phyloP scores from a whole-genome alignment of 2,888 invertebrate genomes.

The Drosophila neutralis region DNA sequence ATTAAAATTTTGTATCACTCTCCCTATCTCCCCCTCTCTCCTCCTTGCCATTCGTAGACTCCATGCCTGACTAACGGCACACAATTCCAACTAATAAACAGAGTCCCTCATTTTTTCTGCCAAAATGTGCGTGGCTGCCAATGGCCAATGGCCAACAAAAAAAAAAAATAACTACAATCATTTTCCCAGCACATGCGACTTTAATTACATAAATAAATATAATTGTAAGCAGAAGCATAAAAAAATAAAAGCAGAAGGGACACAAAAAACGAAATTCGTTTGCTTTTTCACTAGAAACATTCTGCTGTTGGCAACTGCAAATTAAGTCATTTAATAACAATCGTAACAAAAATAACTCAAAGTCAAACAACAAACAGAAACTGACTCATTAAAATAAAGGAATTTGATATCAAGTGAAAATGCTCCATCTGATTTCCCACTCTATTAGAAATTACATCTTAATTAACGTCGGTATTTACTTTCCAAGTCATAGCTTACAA shows the following conservation, averaged over 20 bases:
- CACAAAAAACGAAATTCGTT: slow-evolving; percentile 10
- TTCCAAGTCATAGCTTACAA: background rate
- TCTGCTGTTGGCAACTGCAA: background rate
- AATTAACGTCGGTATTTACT: background rate
- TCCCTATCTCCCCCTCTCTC: background rate
- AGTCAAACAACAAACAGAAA: background rate
- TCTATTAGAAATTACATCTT: background rate
- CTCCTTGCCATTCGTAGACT: slow-evolving; percentile 13
- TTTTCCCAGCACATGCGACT: slow-evolving; percentile 23
- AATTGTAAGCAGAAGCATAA: slow-evolving; percentile 31
- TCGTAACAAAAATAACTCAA: background rate
- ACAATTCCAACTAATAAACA: slow-evolving; percentile 21
- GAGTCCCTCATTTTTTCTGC: background rate
- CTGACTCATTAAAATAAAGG: background rate
- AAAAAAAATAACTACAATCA: slow-evolving; percentile 22
- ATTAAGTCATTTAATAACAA: slow-evolving; percentile 12
- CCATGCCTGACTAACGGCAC: slow-evolving; percentile 56
- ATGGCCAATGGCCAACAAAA: slow-evolving; percentile 4
- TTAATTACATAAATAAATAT: slow-evolving; percentile 64
- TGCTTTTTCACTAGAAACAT: slow-evolving; percentile 3
- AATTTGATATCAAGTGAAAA: background rate
- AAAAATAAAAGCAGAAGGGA: background rate
- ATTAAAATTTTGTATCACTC: slow-evolving; percentile 61
- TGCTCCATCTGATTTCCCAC: background rate
- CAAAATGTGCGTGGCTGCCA: slow-evolving; percentile 25